A percentile compares a stretch with the other conserved stretches of the same genome.
phyloP scores from a whole-genome alignment of 2,113 vertebrate species.

The Gavia stellata region DNA sequence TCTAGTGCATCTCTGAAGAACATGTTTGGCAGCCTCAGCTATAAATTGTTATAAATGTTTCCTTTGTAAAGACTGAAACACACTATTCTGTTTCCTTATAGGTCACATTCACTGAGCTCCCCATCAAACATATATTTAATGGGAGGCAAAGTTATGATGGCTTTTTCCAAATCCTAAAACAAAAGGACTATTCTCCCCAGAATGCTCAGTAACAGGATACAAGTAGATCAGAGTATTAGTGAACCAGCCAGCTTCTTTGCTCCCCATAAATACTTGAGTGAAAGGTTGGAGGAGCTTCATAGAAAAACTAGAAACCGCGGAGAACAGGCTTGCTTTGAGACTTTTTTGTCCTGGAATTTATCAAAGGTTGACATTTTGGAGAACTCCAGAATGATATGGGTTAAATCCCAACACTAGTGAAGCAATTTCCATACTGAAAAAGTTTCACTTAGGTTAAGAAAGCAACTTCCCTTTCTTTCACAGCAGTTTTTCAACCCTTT shows the following conservation, averaged over 20 bases:
- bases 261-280: background rate
- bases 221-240: background rate
- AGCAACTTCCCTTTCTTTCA: background rate
- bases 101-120: background rate
- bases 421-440: background rate
- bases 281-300: background rate
- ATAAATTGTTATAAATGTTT: conserved; percentile 17
- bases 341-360: background rate
- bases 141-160: background rate
- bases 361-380: background rate
- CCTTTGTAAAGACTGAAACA: conserved; percentile 8
- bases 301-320: background rate
- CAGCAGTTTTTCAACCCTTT: background rate
- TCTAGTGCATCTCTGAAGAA: conserved; percentile 3
- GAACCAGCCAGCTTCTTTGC: background rate
- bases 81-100: background rate
- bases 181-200: background rate
- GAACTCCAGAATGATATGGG: background rate
- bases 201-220: background rate
- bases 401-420: background rate
- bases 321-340: background rate
- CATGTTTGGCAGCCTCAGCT: rapidly evolving
- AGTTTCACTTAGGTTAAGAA: background rate
- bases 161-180: conserved; percentile 20
- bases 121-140: background rate